Conservation (phyloP, 1,140 invertebrate genomes). For the Trichonephila clavipes region DNA sequence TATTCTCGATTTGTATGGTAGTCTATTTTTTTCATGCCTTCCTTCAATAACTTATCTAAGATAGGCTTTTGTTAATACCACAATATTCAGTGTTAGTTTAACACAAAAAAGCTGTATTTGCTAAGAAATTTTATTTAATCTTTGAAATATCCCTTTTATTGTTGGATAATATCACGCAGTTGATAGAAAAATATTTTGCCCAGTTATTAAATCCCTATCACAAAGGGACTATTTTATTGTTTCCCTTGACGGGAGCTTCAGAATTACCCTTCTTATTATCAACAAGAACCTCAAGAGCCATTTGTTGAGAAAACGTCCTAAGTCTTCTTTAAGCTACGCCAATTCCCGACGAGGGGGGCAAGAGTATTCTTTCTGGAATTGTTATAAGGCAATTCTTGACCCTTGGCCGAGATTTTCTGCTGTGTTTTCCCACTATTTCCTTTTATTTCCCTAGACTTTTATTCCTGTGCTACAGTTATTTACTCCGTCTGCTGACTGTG, state of each 20-base stretch:
- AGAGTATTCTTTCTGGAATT: conserved; percentile 23
- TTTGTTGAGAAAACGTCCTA: background rate
- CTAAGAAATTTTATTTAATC: too few relatives aligned
- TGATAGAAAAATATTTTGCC: too few relatives aligned
- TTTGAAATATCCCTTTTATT: too few relatives aligned
- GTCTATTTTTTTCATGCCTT: too few relatives aligned
- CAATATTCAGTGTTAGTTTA: too few relatives aligned
- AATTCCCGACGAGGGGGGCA: background rate
- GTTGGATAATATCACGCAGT: too few relatives aligned
- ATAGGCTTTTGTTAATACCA: too few relatives aligned
- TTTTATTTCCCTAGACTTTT: background rate
- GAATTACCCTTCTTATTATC: conserved; percentile 23
- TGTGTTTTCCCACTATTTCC: conserved; percentile 42
- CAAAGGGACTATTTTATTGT: too few relatives aligned
- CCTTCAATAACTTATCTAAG: too few relatives aligned
- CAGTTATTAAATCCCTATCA: too few relatives aligned
- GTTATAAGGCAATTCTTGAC: conserved; percentile 66
- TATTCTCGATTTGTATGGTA: too few relatives aligned
- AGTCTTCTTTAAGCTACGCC: background rate
- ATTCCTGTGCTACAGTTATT: conserved; percentile 28
- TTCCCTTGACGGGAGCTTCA: background rate
- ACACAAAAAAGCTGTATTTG: too few relatives aligned
- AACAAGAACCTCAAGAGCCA: background rate
- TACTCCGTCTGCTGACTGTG: conserved; percentile 6
- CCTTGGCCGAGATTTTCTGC: conserved; percentile 34